A percentile compares a stretch with the other conserved stretches of the same genome.
Conservation (phyloP, 2,888 invertebrate species). For the Dasypolia templi region DNA sequence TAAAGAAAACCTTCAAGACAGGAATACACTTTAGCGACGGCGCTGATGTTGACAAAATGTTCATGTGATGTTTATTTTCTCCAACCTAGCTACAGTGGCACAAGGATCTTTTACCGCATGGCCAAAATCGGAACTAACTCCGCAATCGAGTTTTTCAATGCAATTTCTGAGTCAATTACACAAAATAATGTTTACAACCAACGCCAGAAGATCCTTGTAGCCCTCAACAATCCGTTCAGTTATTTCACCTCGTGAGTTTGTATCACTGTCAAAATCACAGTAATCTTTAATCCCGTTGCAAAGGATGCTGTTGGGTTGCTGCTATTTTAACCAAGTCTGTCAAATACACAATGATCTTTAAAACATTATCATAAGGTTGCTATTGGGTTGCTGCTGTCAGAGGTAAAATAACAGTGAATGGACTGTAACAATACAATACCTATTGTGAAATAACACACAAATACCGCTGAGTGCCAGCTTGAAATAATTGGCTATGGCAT, state of each 20-base stretch:
- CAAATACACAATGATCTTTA: too few relatives aligned
- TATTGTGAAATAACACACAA: neutral
- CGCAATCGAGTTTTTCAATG: neutral
- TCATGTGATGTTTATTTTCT: constrained; percentile 17
- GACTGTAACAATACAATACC: constrained; percentile 3
- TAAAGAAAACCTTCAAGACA: neutral
- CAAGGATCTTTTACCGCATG: neutral
- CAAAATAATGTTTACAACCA: neutral
- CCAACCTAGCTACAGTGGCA: neutral
- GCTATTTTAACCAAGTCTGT: too few relatives aligned
- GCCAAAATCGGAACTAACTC: neutral
- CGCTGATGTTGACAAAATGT: neutral
- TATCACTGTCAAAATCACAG: too few relatives aligned
- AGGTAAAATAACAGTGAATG: too few relatives aligned
- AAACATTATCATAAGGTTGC: too few relatives aligned
- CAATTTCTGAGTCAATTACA: neutral
- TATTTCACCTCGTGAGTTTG: too few relatives aligned
- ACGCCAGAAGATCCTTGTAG: neutral
- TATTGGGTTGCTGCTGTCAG: too few relatives aligned
- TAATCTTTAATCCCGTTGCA: too few relatives aligned
- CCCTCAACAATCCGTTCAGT: too few relatives aligned
- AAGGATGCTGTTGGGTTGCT: too few relatives aligned
- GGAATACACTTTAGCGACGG: constrained; percentile 7
- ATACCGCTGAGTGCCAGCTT: neutral
- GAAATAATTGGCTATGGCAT: neutral